A percentile compares a stretch with the other conserved stretches of the same genome.
Conservation (phyloP, 2,888 invertebrate species). For the Bugulina stolonifera region DNA sequence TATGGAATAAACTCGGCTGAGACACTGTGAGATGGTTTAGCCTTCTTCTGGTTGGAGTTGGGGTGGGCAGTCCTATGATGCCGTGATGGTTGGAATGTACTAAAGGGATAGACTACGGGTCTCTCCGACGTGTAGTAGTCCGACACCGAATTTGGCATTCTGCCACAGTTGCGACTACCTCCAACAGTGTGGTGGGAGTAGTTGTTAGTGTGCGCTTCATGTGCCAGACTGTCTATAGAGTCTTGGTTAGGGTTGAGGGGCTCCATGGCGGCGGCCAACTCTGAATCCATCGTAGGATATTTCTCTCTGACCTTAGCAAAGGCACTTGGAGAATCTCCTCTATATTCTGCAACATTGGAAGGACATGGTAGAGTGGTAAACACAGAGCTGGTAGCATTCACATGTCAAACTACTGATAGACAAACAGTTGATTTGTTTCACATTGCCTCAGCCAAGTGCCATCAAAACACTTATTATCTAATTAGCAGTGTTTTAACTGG, state of each 20-base stretch:
- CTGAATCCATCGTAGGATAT: conserved; percentile 21
- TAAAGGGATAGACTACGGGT: neutral
- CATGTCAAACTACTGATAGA: neutral
- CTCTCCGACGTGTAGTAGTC: neutral
- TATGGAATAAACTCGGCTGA: conserved; percentile 4
- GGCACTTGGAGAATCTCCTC: neutral
- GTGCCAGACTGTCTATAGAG: neutral
- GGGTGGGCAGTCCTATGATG: neutral
- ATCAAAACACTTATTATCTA: neutral
- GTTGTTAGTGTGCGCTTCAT: neutral
- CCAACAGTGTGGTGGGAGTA: conserved; percentile 18
- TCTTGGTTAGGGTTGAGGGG: conserved; percentile 23
- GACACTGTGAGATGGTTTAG: neutral
- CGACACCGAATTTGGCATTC: neutral
- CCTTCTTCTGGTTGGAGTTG: neutral
- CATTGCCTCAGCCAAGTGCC: neutral
- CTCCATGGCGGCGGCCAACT: conserved; percentile 24
- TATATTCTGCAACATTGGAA: conserved; percentile 16
- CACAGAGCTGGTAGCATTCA: too few species aligned
- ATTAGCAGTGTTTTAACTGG: neutral
- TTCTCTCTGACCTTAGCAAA: neutral
- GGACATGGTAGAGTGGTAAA: too few species aligned
- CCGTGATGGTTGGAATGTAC: conserved; percentile 21
- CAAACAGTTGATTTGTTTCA: too few species aligned
- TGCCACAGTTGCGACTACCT: neutral